Conservation (phyloP, 2,888 invertebrate species). For the Hirtodrosophila histrioides region DNA sequence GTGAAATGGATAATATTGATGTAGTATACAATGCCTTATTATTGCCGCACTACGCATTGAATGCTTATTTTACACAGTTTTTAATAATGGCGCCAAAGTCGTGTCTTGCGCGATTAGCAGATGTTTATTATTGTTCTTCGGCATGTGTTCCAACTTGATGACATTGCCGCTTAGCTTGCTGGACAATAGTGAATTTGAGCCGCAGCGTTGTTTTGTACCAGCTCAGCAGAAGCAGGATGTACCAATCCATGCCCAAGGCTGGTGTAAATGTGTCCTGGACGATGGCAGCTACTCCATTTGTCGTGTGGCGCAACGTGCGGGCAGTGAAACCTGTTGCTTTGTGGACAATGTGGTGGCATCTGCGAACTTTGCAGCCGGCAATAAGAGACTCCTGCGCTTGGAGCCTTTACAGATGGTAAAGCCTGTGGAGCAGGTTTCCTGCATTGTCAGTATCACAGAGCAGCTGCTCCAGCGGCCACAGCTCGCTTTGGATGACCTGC, state of each 20-base stretch:
- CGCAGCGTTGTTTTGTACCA: constrained; percentile 55
- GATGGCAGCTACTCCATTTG: constrained; percentile 57
- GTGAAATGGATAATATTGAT: neutral
- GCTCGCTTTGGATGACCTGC: constrained; percentile 30
- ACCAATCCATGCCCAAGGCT: constrained; percentile 1
- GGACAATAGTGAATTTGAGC: constrained; percentile 46
- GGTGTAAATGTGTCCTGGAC: constrained; percentile 65
- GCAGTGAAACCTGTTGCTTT: constrained; percentile 63
- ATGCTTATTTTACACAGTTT: neutral
- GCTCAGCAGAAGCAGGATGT: neutral
- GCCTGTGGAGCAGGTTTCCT: constrained; percentile 16
- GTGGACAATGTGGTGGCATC: constrained; percentile 69
- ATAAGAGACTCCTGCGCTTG: constrained; percentile 35
- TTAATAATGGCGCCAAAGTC: constrained; percentile 1
- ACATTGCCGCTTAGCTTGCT: constrained; percentile 58
- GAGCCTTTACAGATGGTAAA: constrained; percentile 14
- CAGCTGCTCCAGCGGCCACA: constrained; percentile 34
- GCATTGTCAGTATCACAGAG: constrained; percentile 45
- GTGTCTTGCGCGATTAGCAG: neutral
- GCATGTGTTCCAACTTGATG: constrained; percentile 55
- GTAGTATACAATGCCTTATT: neutral
- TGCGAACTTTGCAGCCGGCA: constrained; percentile 9
- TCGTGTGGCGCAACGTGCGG: constrained; percentile 52
- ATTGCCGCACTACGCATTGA: neutral
- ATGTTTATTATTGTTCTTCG: constrained; percentile 23